A percentile compares a stretch with the other conserved stretches of the same genome.
phyloP scores from a whole-genome alignment of 2,797 vertebrate genomes.

The Muscicapa comitata region DNA sequence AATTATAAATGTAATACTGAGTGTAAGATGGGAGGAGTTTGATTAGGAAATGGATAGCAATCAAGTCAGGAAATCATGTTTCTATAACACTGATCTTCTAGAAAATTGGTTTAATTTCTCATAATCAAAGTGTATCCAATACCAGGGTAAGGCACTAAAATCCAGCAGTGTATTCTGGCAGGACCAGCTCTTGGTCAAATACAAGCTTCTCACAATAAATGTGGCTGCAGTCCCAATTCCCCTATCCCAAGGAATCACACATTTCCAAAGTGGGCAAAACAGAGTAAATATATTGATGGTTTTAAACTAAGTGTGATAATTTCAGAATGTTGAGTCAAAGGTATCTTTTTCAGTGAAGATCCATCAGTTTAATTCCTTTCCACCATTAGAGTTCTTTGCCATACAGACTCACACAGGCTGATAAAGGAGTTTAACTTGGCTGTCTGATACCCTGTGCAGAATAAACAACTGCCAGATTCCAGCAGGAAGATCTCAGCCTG shows the following conservation, averaged over 20 bases:
- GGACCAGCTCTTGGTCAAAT: slow-evolving; percentile 82
- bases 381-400: neutral
- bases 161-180: slow-evolving; percentile 84
- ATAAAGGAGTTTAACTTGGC: neutral
- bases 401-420: neutral
- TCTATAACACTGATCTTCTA: neutral
- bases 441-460: neutral
- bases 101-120: neutral
- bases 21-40: neutral
- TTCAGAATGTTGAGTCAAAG: neutral
- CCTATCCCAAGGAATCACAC: slow-evolving; percentile 16
- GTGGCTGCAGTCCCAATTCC: slow-evolving; percentile 68
- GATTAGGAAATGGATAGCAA: neutral
- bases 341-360: neutral
- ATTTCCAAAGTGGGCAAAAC: slow-evolving; percentile 50
- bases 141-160: slow-evolving; percentile 83
- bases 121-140: neutral
- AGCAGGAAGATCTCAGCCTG: neutral
- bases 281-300: neutral
- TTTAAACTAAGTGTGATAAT: neutral
- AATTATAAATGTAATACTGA: neutral
- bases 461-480: neutral
- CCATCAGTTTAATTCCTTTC: neutral
- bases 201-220: slow-evolving; percentile 81
- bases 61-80: neutral